Percentiles rank a stretch among this genome's conserved stretches.
phyloP scores from a whole-genome alignment of 2,888 invertebrate species.

The Metellina segmentata region DNA sequence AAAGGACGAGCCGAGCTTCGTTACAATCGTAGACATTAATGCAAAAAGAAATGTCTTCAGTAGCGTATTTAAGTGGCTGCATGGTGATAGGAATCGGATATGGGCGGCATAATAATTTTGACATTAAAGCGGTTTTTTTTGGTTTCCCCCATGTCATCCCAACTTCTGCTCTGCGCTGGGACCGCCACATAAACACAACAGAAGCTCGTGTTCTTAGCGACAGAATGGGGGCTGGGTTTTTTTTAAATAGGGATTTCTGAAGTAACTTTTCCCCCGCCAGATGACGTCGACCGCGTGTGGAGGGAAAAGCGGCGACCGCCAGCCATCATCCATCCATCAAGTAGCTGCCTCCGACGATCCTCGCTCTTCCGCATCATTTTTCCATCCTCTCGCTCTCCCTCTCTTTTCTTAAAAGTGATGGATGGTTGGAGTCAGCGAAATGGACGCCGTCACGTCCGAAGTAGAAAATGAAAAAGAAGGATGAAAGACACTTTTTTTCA shows the following conservation, averaged over 20 bases:
- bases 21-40: too few relatives aligned
- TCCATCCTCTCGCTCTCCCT: constrained; percentile 45
- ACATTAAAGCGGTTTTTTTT: constrained; percentile 22
- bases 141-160: background rate
- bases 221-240: background rate
- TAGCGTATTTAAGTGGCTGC: background rate
- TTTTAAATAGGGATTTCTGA: constrained; percentile 10
- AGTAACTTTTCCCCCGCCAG: constrained; percentile 22
- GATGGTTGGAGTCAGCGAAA: constrained; percentile 66
- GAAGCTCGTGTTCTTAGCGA: background rate
- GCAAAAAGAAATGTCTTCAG: too few relatives aligned
- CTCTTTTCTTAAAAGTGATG: constrained; percentile 55
- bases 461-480: constrained; percentile 41
- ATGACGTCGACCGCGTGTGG: constrained; percentile 48
- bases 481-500: constrained; percentile 20
- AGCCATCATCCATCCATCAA: constrained; percentile 71
- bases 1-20: too few relatives aligned
- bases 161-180: constrained; percentile 1
- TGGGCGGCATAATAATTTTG: background rate
- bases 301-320: constrained; percentile 49
- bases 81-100: background rate
- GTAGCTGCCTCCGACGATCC: constrained; percentile 60
- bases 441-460: constrained; percentile 69
- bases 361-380: constrained; percentile 63
- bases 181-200: constrained; percentile 13